Evolutionary conservation across 2,797 vertebrate species (phyloP), one percentile per base, ranked within the genome.

Genomic region (Bufotes viridis): DNA sequence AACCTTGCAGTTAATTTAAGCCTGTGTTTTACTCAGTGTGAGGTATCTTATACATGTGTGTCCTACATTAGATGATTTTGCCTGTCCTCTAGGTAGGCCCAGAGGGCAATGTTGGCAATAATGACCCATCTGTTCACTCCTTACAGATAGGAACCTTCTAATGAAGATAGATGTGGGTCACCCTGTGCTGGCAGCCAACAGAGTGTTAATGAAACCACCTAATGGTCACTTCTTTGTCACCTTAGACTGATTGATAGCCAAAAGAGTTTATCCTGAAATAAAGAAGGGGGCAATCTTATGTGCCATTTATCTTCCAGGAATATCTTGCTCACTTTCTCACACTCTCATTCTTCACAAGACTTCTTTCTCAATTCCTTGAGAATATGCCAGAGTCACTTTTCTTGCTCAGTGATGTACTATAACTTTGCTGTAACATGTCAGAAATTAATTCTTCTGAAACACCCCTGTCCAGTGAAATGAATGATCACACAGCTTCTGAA

Each of bases 121-220:
- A 98, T 94, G 96, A 95, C 96, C 95, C 97, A 99, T 99, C 97
- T 99, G 98, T 96, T 98, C 95, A 87, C 93, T 94, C 92, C 95
- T 94, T 94, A 93, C 93, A 96, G 95, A 93, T 88, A 93, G 92
- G 90, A 96, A 95, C 95, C 95, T 96, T 97, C 96, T 98, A 98
- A 99, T 98, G 97, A 98, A 98, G 98, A 99, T 91, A 95, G 96
- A 99, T 98, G 96, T 95, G 95, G 93, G 94, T 95, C 93, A 94
- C 92, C 93, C 93, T 94, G 93, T 91, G 95, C 95, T 95, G 94
- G 94, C 93, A 93, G 90, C 91, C 95, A 94, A 95, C 93, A 92
- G 96, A 95, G 95, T 96, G 95, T 95, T 96, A 97, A 98, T 96
- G 96, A 97, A 96, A 95, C 92, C 94, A 95, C 94, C 95, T 95